Conservation (phyloP, 2,797 vertebrate genomes). For the Sebastolobus alascanus region DNA sequence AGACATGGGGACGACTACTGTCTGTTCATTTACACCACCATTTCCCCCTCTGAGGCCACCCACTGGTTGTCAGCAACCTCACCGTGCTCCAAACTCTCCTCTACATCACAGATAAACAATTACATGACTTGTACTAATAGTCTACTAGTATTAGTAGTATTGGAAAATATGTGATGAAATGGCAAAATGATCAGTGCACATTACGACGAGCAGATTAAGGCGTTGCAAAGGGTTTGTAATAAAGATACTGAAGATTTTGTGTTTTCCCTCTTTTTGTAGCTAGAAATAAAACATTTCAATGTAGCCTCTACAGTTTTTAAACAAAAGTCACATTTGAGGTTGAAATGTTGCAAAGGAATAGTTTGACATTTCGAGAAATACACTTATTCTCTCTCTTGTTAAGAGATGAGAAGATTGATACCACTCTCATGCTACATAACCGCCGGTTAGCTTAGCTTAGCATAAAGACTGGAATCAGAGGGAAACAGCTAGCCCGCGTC, state of each 20-base stretch:
- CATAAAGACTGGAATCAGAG: background rate
- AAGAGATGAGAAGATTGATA: background rate
- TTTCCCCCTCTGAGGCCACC: conserved; percentile 13
- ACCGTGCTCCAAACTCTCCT: conserved; percentile 1
- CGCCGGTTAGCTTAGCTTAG: background rate
- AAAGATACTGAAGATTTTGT: background rate
- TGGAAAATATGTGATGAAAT: conserved; percentile 11
- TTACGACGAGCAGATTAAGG: background rate
- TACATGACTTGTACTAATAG: background rate
- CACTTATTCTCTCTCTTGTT: background rate
- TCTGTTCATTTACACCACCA: conserved; percentile 9
- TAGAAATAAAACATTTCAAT: background rate
- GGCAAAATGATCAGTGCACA: background rate
- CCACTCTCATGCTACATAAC: background rate
- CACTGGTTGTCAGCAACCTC: conserved; percentile 15
- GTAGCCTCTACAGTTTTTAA: background rate
- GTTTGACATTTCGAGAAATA: background rate
- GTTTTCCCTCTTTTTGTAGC: background rate
- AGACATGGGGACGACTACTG: conserved; percentile 21
- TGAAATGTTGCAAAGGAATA: background rate
- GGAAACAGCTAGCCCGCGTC: background rate
- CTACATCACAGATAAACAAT: conserved; percentile 43
- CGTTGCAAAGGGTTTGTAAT: background rate
- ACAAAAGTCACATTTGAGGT: background rate
- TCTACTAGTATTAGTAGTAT: background rate